phyloP scores from a whole-genome alignment of 2,888 invertebrate genomes.

The Meganola albula region DNA sequence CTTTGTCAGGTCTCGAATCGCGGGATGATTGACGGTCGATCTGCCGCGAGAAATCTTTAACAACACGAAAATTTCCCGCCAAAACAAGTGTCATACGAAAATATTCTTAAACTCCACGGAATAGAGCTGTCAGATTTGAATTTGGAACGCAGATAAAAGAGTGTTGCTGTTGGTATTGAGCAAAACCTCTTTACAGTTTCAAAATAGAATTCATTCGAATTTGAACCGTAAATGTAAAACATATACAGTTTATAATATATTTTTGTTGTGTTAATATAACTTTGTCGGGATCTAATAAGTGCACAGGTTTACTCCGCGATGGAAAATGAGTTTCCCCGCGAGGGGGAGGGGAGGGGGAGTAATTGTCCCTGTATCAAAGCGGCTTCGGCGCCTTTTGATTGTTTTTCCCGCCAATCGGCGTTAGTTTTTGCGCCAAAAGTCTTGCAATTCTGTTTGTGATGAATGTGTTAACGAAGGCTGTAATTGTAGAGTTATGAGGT shows the following conservation, averaged over 20 bases:
- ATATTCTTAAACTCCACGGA: not conserved
- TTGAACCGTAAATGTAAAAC: conserved; percentile 17
- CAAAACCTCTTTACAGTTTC: conserved; percentile 12
- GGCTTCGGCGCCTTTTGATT: conserved; percentile 69
- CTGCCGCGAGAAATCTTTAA: conserved; percentile 58
- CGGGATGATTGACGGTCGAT: conserved; percentile 70
- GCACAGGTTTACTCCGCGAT: conserved; percentile 62
- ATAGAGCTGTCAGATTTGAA: conserved; percentile 1
- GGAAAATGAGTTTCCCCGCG: conserved; percentile 74
- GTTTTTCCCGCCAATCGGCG: conserved; percentile 60
- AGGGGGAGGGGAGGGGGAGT: conserved; percentile 40
- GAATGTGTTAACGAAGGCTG: conserved; percentile 30
- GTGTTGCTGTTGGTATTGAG: conserved; percentile 22
- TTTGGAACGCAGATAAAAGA: conserved; percentile 10
- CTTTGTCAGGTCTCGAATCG: conserved; percentile 67
- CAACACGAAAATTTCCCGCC: conserved; percentile 7
- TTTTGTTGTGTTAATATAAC: conserved; percentile 10
- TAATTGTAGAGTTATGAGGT: conserved; percentile 19
- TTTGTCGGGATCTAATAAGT: conserved; percentile 59
- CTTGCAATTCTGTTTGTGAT: conserved; percentile 33
- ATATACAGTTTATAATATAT: conserved; percentile 2
- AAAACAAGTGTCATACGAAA: conserved; percentile 5
- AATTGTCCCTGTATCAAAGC: conserved; percentile 65
- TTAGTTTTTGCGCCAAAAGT: conserved; percentile 51
- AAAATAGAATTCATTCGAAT: conserved; percentile 16